Base-by-base conservation (phyloP, 2,888 invertebrate genomes). In the Ectemnius continuus region DNA sequence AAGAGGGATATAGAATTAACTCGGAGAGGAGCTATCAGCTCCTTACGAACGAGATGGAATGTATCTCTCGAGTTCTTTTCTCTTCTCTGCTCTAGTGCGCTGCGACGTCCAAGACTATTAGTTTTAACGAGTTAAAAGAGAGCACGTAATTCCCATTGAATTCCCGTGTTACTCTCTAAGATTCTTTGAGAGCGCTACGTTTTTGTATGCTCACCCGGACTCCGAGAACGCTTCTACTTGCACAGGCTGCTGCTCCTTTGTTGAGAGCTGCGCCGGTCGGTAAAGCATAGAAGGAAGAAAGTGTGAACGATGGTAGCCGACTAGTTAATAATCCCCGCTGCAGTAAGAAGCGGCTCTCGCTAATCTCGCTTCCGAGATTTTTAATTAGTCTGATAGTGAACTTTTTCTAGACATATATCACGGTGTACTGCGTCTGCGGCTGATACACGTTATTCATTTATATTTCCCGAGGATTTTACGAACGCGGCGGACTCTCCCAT, bases 51-150 rank as follows among this genome's bases (percentile, higher is more conserved):
- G 56, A 60, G 62, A 69, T 60, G 62, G 47, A 66, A 13, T 48
- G 23, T 71, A 52, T 69, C 67, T 67, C 57, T 57, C 45, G 23
- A 23, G 23, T 36, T 52, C 14, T 61, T 59, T 72, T 65, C 65
- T 64, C 67, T 69, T 69, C 67, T 63, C 66, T 67, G 58, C 45
- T 70, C 62, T 69, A 58, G 58, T 56, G n/a, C 16, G 47, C 67
- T 23, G 23, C 57, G 56, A 63, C 47, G 52, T 36, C 36, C 64
- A 26, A 60, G 71, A 70, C 78, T 77, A 82, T 79, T 83, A 82
- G 79, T 86, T 86, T 82, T 72, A 80, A 83, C 81, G 80, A 84
- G 86, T 84, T 83, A 81, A 84, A 66, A 74, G 67, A 66, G 75
- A 79, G 76, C 79, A 76, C 79, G 80, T 83, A 85, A 79, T 70